A percentile compares a stretch with the other conserved stretches of the same genome.
Evolutionary conservation across 2,888 invertebrate genomes (phyloP).

Genomic region (Drosophila austrosaltans): DNA sequence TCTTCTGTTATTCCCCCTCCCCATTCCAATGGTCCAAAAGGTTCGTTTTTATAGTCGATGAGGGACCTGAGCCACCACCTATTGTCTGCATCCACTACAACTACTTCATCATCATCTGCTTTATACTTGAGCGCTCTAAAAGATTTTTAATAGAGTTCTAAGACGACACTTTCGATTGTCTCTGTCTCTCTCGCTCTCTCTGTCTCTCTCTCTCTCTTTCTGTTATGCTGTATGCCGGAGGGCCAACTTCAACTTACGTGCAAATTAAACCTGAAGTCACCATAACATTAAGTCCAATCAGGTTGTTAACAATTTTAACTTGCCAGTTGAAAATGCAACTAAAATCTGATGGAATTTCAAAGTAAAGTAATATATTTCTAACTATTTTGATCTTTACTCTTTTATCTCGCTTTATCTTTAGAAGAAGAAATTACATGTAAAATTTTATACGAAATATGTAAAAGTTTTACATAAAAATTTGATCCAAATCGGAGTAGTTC

Average conservation of each 20-base stretch:
- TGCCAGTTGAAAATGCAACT: too few relatives aligned
- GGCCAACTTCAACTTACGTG: constrained; percentile 61
- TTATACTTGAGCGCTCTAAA: constrained; percentile 69
- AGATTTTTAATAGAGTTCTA: constrained; percentile 82
- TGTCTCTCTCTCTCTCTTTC: constrained; percentile 35
- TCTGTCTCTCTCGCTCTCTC: constrained; percentile 24
- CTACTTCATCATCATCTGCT: constrained; percentile 58
- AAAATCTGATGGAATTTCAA: too few relatives aligned
- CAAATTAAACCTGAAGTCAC: constrained; percentile 74
- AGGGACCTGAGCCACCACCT: constrained; percentile 25
- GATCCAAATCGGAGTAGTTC: too few relatives aligned
- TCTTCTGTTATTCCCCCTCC: constrained; percentile 25
- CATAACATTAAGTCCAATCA: constrained; percentile 1
- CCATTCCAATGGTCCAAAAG: constrained; percentile 15
- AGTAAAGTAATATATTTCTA: too few relatives aligned
- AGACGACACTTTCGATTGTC: constrained; percentile 81
- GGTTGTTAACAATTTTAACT: too few relatives aligned
- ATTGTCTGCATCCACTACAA: constrained; percentile 29
- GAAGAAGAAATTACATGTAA: too few relatives aligned
- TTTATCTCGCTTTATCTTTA: too few relatives aligned
- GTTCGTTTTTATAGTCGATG: constrained; percentile 28
- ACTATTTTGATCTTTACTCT: too few relatives aligned
- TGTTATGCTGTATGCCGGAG: neutral
- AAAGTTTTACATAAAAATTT: too few relatives aligned
- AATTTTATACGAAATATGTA: too few relatives aligned